Base-by-base conservation (phyloP, 1,140 invertebrate genomes). In the Papilio machaon region DNA sequence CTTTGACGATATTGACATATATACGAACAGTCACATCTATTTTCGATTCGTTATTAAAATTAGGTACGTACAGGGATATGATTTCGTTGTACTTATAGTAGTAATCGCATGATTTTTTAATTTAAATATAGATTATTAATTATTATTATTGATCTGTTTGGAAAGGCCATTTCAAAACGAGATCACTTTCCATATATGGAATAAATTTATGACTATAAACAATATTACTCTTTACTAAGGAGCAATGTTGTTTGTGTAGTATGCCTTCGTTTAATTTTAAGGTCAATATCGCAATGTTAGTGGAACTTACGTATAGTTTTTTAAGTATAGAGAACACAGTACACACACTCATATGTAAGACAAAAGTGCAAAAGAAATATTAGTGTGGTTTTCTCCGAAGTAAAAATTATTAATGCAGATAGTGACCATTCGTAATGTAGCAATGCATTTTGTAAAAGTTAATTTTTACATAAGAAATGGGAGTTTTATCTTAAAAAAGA, bases 341-440 rank as follows among this genome's bases (percentile, higher is more conserved):
- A n/a, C n/a, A n/a, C n/a, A n/a, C 47, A 10, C 10, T 49, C 7
- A 49, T 49, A 13, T 43, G 4, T 43, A 9, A 10, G 13, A 49
- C 47, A 49, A 13, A 10, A 47, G 46, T 47, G 46, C 10, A 47
- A 47, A 47, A 47, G 47, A 49, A 15, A 19, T 58, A 58, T 58
- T 58, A n/a, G 17, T 58, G 5, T 58, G n/a, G 17, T 58, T 52
- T 52, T 52, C 15, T 4, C 49, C 15, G 15, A 52, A 52, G 49
- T 52, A 52, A 52, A 52, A 58, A n/a, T 58, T n/a, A 58, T 58
- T 58, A 58, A 19, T 58, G 54, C 17, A 58, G n/a, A 58, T 58
- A 58, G 7, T 2, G 54, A 19, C 17, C 13, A 52, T 52, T 17
- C 10, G 13, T 43, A 43, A 58, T 9, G 9, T 58, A 58, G n/a